A percentile compares a stretch with the other conserved stretches of the same genome.
These are phyloP conservation scores for Hirtodrosophila cameraria DNA, from an alignment of 2,888 invertebrate species.

Conservation along the genomic window DNA sequence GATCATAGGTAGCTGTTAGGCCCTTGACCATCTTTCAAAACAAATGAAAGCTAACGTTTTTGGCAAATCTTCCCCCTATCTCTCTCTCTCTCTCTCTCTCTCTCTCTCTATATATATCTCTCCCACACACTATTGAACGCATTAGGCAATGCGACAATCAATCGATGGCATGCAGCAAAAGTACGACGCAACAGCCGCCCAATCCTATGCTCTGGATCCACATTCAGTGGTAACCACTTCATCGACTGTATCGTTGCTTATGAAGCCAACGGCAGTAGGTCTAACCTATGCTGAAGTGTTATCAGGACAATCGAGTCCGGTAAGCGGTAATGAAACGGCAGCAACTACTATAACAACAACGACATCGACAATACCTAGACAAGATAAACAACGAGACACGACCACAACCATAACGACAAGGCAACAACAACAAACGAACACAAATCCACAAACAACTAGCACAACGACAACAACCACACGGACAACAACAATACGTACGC, in stretches of 20 bases:
- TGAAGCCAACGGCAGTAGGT: slow-evolving; percentile 83
- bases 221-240: slow-evolving; percentile 86
- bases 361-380: slow-evolving; percentile 40
- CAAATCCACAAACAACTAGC: slow-evolving; percentile 40
- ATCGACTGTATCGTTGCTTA: slow-evolving; percentile 85
- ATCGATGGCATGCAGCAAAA: slow-evolving; percentile 88
- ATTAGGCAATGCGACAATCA: slow-evolving; percentile 85
- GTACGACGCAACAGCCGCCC: slow-evolving; percentile 89
- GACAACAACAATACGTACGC: slow-evolving; percentile 48
- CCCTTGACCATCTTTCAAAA: slow-evolving; percentile 60
- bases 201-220: slow-evolving; percentile 91
- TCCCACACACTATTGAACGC: slow-evolving; percentile 51
- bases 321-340: slow-evolving; percentile 72
- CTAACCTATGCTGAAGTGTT: slow-evolving; percentile 89
- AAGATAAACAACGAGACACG: slow-evolving; percentile 34
- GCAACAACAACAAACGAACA: slow-evolving; percentile 44
- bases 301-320: slow-evolving; percentile 86
- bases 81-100: slow-evolving; percentile 75
- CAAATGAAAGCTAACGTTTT: slow-evolving; percentile 82
- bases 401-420: slow-evolving; percentile 45
- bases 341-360: slow-evolving; percentile 30
- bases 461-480: slow-evolving; percentile 42
- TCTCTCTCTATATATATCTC: slow-evolving; percentile 44
- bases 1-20: slow-evolving; percentile 40
- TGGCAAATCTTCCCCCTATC: slow-evolving; percentile 83